Base-by-base conservation (phyloP, 2,113 vertebrate genomes). In the Boulengeromyrus knoepffleri region DNA sequence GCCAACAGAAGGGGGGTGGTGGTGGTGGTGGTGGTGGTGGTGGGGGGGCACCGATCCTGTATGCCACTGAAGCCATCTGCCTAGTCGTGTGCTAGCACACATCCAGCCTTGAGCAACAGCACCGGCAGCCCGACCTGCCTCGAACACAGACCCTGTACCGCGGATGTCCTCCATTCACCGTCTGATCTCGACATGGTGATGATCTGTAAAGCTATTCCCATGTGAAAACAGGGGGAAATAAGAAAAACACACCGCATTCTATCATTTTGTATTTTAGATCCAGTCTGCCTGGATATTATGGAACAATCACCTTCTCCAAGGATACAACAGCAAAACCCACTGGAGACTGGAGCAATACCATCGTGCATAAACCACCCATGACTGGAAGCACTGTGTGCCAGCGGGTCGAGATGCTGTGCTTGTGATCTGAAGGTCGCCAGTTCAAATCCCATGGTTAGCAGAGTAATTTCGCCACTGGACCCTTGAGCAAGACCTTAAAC, bases 11-110 rank as follows among this genome's bases (percentile, higher is more conserved):
- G 91, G 49, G 93, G 93, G 92, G 92, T 93, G 94, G 95, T 50
- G 3, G 49, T 13, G 47, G 36, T 1, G 36, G 36, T 1, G 36
- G 36, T 1, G 36, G 36, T 1, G 36, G 36, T 1, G 36, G 45
- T 5, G 94, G 92, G 17, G 91, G 46, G 93, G 92, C 92, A 94
- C 95, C 92, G 91, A 94, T n/a, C 88, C 91, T 93, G 93, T 90
- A 92, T 93, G 94, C 94, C 96, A 96, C 96, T 95, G 94, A 47
- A 2, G 92, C 96, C 96, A 96, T 96, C 95, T 96, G 95, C 94
- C 96, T 95, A 95, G 92, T 90, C 92, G 94, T 91, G 92, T 91
- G 94, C 94, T 90, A 94, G 70, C 94, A 92, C 92, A 96, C 93
- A 94, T 95, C 95, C 95, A 95, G 95, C 96, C 93, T 93, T 93